Conservation (phyloP, 2,113 vertebrate species). For the Noturus placidus region DNA sequence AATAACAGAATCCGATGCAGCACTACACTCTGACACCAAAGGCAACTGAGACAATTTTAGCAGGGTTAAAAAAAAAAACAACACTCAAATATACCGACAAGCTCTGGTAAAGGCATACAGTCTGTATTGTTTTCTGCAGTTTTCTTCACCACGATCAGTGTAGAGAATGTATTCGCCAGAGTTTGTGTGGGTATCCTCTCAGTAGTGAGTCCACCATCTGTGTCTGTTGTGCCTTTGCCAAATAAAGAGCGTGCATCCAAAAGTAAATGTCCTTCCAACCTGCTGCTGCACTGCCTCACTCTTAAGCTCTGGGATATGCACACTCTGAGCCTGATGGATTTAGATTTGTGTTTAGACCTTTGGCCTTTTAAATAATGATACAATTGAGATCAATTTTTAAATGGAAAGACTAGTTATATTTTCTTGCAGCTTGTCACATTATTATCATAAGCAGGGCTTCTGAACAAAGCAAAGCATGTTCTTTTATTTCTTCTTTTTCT, state of each 20-base stretch:
- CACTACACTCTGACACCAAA: slow-evolving; percentile 10
- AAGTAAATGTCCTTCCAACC: slow-evolving; percentile 57
- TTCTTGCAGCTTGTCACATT: background rate
- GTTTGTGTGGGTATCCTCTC: slow-evolving; percentile 50
- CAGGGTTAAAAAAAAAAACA: slow-evolving; percentile 5
- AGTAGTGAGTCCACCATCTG: slow-evolving; percentile 66
- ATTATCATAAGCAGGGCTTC: background rate
- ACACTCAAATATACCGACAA: background rate
- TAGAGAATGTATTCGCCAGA: slow-evolving; percentile 7
- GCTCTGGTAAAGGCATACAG: slow-evolving; percentile 19
- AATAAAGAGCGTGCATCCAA: slow-evolving; percentile 55
- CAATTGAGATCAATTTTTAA: slow-evolving; percentile 6
- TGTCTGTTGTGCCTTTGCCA: slow-evolving; percentile 62
- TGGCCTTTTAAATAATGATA: slow-evolving; percentile 16
- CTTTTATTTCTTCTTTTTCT: background rate
- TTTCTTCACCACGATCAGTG: slow-evolving; percentile 35
- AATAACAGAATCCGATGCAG: slow-evolving; percentile 27
- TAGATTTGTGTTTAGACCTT: background rate
- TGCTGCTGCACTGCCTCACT: slow-evolving; percentile 53
- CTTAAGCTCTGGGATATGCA: slow-evolving; percentile 42
- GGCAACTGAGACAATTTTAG: slow-evolving; percentile 19
- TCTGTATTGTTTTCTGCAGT: background rate
- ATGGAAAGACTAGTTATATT: background rate
- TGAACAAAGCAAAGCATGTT: background rate
- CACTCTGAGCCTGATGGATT: background rate